Evolutionary conservation across 2,888 invertebrate species (phyloP), one percentile per base, ranked within the genome.

Genomic region (Parasteatoda lunata): DNA sequence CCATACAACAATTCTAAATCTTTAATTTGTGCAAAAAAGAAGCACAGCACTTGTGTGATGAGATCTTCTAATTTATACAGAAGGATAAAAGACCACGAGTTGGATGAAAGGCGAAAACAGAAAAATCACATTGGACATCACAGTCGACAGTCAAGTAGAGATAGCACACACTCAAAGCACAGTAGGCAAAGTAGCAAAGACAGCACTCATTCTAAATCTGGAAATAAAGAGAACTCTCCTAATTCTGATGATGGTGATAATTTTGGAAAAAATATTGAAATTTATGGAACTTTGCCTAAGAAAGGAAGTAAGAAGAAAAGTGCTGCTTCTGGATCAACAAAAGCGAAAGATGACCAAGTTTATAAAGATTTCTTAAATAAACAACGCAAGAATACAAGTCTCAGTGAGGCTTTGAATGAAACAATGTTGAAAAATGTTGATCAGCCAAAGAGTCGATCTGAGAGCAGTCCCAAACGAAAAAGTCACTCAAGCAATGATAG

Each of bases 21-120:
- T 3, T 95, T 97, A 92, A 96, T 96, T 1, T 95, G 96, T 90
- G 97, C 97, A 3, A 94, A 97, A 91, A 97, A 97, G 96, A 97
- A 97, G 91, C 97, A 97, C 92, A 97, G 97, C 90, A 96, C 97
- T 5, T 98, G 97, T 91, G 95, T 98, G 0, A 97, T 98, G 96
- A 94, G 97, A 79, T 95, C 96, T 0, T 94, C 97, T 79, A 96
- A 96, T 91, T 93, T 97, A 45, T 97, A 97, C 90, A 94, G 96
- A 30, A 93, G 96, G 89, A 95, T 96, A n/a, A 89, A 90, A 66
- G 90, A 90, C 54, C 77, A 86, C 4, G 90, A 90, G 80, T 47
- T 83, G 11, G 89, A 89, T 68, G 90, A 90, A 68, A 89, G 85
- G 64, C 76, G 89, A 71, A 79, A 88, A 13, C 81, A 88, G 11